Conservation (phyloP, 2,113 vertebrate species). For the Genyomyrus donnyi region DNA sequence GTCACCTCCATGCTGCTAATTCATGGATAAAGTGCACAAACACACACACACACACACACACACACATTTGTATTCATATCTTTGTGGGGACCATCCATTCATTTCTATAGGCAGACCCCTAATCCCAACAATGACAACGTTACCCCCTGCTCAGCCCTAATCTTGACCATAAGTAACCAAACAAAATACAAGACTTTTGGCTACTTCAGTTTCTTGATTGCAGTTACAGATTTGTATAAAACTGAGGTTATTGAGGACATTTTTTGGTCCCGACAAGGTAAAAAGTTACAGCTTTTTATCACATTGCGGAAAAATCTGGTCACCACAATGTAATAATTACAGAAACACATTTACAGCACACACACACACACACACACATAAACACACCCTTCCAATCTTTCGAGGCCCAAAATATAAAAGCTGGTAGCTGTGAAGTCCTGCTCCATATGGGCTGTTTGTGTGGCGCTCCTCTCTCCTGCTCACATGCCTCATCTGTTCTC, state of each 20-base stretch:
- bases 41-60: neutral
- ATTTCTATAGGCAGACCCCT: neutral
- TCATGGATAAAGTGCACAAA: constrained; percentile 19
- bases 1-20: neutral
- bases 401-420: neutral
- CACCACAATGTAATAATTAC: neutral
- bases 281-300: neutral
- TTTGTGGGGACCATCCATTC: neutral
- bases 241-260: neutral
- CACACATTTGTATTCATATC: neutral
- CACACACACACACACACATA: neutral
- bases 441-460: constrained; percentile 18
- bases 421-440: constrained; percentile 14
- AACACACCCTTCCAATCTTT: neutral
- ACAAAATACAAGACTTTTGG: neutral
- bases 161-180: neutral
- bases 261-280: neutral
- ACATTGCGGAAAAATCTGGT: neutral
- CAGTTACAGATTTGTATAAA: neutral
- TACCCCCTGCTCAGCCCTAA: neutral
- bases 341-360: neutral
- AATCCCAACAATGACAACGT: neutral
- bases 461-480: neutral
- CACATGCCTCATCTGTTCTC: constrained; percentile 30
- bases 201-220: neutral